phyloP scores from a whole-genome alignment of 2,113 vertebrate species.

The Neotragus pygmaeus region DNA sequence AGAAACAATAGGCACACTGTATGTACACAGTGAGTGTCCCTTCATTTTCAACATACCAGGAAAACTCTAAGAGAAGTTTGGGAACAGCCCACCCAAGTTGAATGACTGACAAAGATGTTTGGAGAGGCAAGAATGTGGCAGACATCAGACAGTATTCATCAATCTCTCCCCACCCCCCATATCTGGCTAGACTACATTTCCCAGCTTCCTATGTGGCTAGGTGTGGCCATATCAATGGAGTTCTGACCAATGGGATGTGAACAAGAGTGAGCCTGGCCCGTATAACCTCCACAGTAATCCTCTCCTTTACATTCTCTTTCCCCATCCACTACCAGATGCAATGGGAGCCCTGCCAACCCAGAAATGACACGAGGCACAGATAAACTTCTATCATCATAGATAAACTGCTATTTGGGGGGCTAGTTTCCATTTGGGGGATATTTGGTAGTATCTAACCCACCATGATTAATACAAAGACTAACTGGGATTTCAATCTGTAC shows the following conservation, averaged over 20 bases:
- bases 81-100: background rate
- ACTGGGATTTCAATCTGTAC: background rate
- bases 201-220: background rate
- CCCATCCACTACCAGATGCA: background rate
- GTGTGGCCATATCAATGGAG: background rate
- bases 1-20: background rate
- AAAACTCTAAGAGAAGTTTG: conserved; percentile 7
- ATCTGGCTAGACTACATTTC: background rate
- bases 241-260: background rate
- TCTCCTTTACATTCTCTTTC: background rate
- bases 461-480: background rate
- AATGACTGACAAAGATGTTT: conserved; percentile 6
- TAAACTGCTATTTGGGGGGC: background rate
- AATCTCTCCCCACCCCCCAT: background rate
- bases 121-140: background rate
- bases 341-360: background rate
- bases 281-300: background rate
- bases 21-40: background rate
- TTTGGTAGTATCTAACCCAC: background rate
- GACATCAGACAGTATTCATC: background rate
- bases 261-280: background rate
- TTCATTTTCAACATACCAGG: background rate
- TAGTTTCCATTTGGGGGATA: background rate
- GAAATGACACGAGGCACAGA: background rate
- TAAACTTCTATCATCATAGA: background rate